phyloP scores from a whole-genome alignment of 1,140 invertebrate species.

The Conus ventricosus region DNA sequence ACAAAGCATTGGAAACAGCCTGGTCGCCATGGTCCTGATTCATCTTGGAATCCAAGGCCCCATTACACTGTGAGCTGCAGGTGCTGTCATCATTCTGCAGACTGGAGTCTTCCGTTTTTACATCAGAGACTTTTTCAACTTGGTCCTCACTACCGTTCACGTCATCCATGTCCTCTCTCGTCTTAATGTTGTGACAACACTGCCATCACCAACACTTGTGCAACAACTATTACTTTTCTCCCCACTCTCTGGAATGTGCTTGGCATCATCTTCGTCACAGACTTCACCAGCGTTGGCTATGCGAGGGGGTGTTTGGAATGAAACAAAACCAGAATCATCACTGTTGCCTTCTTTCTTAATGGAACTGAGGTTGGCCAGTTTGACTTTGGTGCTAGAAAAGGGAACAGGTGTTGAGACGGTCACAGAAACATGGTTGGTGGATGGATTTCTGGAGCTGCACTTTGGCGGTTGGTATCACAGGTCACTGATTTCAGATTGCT shows the following conservation, averaged over 20 bases:
- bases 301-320: background rate
- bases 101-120: background rate
- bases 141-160: background rate
- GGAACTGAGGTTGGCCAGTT: background rate
- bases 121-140: background rate
- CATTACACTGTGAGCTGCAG: background rate
- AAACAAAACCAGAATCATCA: slow-evolving; percentile 1
- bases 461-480: slow-evolving; percentile 11
- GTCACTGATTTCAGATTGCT: background rate
- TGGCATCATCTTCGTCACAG: background rate
- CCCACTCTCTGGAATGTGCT: background rate
- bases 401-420: background rate
- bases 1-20: background rate
- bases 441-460: background rate
- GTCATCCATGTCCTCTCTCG: background rate
- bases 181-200: background rate
- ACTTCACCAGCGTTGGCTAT: background rate
- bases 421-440: background rate
- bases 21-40: background rate
- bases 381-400: background rate
- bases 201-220: background rate
- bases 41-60: too few relatives aligned
- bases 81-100: background rate
- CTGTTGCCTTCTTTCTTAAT: background rate
- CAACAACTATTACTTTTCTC: background rate